These are phyloP conservation scores for Sapajus apella DNA, from an alignment of 2,113 vertebrate genomes.

Conservation along the genomic window DNA sequence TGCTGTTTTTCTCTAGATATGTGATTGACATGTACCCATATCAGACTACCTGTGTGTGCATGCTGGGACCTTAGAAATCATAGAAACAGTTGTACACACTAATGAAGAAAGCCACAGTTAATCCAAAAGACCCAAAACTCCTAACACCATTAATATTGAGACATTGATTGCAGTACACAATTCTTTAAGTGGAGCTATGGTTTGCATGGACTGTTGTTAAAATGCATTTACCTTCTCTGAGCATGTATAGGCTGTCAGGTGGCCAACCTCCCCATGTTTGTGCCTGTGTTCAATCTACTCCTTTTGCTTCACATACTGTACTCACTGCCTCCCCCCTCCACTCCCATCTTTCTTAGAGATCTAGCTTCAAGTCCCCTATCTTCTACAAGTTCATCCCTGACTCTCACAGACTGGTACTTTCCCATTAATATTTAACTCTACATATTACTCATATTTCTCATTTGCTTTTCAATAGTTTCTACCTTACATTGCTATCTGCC, in stretches of 20 bases:
- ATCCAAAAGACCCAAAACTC: background rate
- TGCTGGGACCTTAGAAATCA: background rate
- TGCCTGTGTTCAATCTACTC: background rate
- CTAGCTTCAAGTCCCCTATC: background rate
- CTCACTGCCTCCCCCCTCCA: background rate
- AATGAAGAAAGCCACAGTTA: background rate
- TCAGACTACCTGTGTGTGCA: background rate
- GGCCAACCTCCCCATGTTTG: background rate
- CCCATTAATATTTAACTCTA: background rate
- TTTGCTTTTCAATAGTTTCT: slow-evolving; percentile 40
- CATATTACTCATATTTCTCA: background rate
- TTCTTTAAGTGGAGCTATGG: background rate
- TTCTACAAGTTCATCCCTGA: background rate
- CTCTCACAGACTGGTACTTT: background rate
- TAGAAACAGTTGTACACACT: background rate
- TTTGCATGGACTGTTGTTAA: background rate
- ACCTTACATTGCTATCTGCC: slow-evolving; percentile 11
- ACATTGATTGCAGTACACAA: background rate
- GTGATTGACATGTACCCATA: background rate
- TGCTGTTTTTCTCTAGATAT: background rate
- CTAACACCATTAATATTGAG: background rate
- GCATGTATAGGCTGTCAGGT: background rate
- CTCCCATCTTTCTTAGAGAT: background rate
- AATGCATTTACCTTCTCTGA: background rate
- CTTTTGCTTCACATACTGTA: background rate